phyloP scores from a whole-genome alignment of 1,140 invertebrate species.

The Drosophila athabasca region DNA sequence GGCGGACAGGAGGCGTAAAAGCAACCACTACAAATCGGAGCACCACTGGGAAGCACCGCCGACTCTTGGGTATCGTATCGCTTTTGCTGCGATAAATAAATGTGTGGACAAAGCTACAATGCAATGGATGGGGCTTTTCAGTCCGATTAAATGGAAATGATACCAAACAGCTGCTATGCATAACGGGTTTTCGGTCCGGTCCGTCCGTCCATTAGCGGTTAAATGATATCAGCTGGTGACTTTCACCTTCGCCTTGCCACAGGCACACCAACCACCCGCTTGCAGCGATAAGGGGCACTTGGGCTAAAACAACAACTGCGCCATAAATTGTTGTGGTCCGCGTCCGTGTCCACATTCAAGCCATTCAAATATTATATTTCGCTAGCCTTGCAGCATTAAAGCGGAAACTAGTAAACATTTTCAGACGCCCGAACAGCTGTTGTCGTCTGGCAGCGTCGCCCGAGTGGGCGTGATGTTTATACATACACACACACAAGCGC shows the following conservation, averaged over 20 bases:
- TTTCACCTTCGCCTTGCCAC: conserved; percentile 76
- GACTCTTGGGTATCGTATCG: conserved; percentile 6
- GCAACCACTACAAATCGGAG: conserved; percentile 12
- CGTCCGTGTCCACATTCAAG: neutral
- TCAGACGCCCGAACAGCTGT: conserved; percentile 34
- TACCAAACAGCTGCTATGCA: conserved; percentile 28
- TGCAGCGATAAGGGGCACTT: conserved; percentile 30
- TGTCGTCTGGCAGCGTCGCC: conserved; percentile 10
- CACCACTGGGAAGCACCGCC: conserved; percentile 11
- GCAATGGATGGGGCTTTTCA: conserved; percentile 6
- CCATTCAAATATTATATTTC: conserved; percentile 4
- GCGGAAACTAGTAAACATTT: neutral
- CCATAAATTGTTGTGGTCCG: too few relatives aligned
- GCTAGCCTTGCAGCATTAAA: conserved; percentile 13
- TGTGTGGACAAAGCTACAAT: neutral
- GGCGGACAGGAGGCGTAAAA: conserved; percentile 9
- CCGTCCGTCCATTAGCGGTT: too few relatives aligned
- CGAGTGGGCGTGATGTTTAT: conserved; percentile 30
- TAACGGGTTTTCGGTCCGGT: conserved; percentile 33
- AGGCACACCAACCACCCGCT: neutral
- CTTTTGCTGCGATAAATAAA: neutral
- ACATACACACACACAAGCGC: conserved; percentile 13
- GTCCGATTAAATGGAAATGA: conserved; percentile 15
- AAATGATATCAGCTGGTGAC: conserved; percentile 62
- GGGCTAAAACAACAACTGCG: neutral